Evolutionary conservation across 1,140 invertebrate genomes (phyloP).

Genomic region (Cherax quadricarinatus): DNA sequence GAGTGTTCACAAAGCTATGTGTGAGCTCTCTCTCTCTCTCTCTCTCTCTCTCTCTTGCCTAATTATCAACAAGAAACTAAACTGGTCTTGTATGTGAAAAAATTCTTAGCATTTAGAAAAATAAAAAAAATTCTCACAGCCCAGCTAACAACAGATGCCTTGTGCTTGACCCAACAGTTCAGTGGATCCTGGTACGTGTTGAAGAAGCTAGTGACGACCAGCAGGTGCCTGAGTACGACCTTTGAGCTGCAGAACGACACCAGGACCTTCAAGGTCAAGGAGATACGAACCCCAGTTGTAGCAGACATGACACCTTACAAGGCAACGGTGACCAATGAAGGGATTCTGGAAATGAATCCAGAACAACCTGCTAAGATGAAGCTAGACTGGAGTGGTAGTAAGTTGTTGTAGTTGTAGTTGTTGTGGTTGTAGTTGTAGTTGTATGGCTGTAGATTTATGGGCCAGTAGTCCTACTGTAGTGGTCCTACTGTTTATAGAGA

Average conservation of each 20-base stretch:
- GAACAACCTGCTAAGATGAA: not conserved
- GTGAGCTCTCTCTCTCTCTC: no score
- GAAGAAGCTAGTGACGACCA: not conserved
- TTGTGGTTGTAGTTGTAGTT: no score
- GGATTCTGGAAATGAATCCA: not conserved
- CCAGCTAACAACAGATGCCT: not conserved
- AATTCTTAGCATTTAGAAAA: no score
- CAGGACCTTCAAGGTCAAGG: constrained; percentile 1
- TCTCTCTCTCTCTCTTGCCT: not conserved
- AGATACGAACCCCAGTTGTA: not conserved
- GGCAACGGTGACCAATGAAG: not conserved
- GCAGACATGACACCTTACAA: not conserved
- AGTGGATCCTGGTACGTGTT: constrained; percentile 37
- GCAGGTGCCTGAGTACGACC: not conserved
- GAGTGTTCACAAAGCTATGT: no score
- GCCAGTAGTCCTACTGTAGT: no score
- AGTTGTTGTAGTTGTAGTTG: not conserved
- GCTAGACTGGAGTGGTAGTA: not conserved
- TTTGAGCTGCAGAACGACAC: not conserved
- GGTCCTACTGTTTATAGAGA: no score
- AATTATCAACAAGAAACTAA: not conserved
- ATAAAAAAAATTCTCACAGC: no score
- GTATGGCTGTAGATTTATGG: no score
- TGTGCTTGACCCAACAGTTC: not conserved
- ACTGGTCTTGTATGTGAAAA: not conserved